Evolutionary conservation across 2,888 invertebrate genomes (phyloP), one percentile per base, ranked within the genome.

Genomic region (Lamellibrachia columna): DNA sequence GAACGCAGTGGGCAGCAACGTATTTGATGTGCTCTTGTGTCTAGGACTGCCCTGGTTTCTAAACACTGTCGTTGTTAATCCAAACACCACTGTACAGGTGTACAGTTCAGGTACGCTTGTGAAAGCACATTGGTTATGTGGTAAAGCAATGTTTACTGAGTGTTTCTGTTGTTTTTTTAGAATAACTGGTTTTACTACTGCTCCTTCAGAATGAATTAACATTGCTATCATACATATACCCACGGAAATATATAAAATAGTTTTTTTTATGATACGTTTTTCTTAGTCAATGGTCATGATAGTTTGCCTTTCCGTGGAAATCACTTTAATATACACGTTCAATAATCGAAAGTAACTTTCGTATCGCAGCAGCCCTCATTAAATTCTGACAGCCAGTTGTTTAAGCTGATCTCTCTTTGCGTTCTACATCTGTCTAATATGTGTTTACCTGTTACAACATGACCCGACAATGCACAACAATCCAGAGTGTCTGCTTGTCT

Each of bases 1-100:
- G 7, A 96, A 96, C 94, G 96, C 96, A 90, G 95, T 96, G 0
- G 96, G 96, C 52, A 96, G 96, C 94, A 96, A 96, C 93, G 96
- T 96, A 11, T 96, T 96, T 95, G 96, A 96, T 94, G 96, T 96
- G 90, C 95, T 96, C 22, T 94, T 96, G 58, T 96, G 96, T 93
- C 95, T 96, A 58, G 96, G 96, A 3, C 93, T 96, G 15, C 96
- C 96, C 3, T 96, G 96, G 96, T 94, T 96, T 53, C 93, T 96
- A 28, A 94, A 95, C 93, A 95, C 95, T 8, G 93, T 94, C 9
- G 90, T 95, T 52, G 94, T 94, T 7, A 94, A 94, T 52, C 93
- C 91, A n/a, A 93, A 75, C 75, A 75, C 75, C 75, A 75, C 94
- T n/a, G 94, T 96, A 1, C 94, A 93, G 53, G 96, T 96, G 52